phyloP scores from a whole-genome alignment of 2,113 vertebrate genomes.

The Megaceryle maxima region DNA sequence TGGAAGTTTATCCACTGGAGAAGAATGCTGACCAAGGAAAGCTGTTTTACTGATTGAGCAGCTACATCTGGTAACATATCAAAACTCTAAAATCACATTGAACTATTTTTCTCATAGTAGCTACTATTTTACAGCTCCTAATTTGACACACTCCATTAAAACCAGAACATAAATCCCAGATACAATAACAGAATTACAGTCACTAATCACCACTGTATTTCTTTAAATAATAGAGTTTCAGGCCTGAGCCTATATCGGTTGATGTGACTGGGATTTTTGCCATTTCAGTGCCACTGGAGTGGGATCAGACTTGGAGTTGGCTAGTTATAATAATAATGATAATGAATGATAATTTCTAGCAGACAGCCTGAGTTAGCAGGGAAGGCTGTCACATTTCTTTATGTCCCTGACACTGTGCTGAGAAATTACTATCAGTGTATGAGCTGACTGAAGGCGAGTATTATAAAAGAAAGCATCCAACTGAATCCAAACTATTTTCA shows the following conservation, averaged over 20 bases:
- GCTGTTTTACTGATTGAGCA: neutral
- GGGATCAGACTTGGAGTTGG: neutral
- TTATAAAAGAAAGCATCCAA: constrained; percentile 14
- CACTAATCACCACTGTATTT: neutral
- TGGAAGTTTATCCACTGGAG: constrained; percentile 8
- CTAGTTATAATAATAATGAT: constrained; percentile 21
- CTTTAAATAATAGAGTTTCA: neutral
- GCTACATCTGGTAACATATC: constrained; percentile 1
- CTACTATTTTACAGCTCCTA: neutral
- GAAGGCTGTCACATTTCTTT: constrained; percentile 34
- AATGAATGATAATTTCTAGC: constrained; percentile 51
- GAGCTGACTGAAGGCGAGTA: neutral
- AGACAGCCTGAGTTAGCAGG: neutral
- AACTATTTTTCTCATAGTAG: constrained; percentile 29
- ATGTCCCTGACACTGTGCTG: constrained; percentile 4
- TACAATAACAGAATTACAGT: neutral
- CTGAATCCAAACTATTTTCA: constrained; percentile 7
- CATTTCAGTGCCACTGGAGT: neutral
- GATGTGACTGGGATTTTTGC: constrained; percentile 32
- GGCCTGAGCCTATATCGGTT: neutral
- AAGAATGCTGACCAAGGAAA: constrained; percentile 25
- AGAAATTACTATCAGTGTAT: neutral
- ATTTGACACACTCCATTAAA: constrained; percentile 26
- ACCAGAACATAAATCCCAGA: neutral
- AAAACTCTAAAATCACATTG: constrained; percentile 5